A percentile compares a stretch with the other conserved stretches of the same genome.
These are phyloP conservation scores for Anas platyrhynchos DNA, from an alignment of 2,113 vertebrate genomes.

Conservation along the genomic window DNA sequence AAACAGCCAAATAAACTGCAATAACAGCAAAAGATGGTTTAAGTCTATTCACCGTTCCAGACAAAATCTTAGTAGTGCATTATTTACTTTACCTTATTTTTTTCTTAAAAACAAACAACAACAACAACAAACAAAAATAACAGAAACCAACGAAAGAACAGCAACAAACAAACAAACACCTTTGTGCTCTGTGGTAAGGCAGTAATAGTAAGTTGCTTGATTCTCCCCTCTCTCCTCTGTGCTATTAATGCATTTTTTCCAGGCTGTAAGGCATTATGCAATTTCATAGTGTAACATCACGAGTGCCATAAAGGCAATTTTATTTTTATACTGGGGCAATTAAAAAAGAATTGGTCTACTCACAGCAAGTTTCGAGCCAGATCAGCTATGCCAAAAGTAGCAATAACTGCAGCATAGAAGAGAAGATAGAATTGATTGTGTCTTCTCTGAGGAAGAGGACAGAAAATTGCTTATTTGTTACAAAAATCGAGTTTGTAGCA, in stretches of 20 bases:
- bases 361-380: constrained; percentile 64
- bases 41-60: background rate
- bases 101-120: background rate
- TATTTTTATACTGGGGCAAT: constrained; percentile 63
- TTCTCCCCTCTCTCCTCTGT: background rate
- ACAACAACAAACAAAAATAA: background rate
- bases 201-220: background rate
- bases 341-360: constrained; percentile 45
- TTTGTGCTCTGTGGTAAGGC: background rate
- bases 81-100: background rate
- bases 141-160: background rate
- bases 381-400: constrained; percentile 54
- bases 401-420: constrained; percentile 46
- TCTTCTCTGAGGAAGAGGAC: constrained; percentile 23
- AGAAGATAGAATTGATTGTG: constrained; percentile 45
- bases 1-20: background rate
- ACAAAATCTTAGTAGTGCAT: background rate
- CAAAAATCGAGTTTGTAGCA: constrained; percentile 25
- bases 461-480: constrained; percentile 56
- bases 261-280: background rate
- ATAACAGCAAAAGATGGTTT: background rate
- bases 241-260: background rate
- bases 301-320: constrained; percentile 47
- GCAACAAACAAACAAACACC: background rate
- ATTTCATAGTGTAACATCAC: constrained; percentile 31